phyloP scores from a whole-genome alignment of 2,113 vertebrate species.

The Athene noctua region DNA sequence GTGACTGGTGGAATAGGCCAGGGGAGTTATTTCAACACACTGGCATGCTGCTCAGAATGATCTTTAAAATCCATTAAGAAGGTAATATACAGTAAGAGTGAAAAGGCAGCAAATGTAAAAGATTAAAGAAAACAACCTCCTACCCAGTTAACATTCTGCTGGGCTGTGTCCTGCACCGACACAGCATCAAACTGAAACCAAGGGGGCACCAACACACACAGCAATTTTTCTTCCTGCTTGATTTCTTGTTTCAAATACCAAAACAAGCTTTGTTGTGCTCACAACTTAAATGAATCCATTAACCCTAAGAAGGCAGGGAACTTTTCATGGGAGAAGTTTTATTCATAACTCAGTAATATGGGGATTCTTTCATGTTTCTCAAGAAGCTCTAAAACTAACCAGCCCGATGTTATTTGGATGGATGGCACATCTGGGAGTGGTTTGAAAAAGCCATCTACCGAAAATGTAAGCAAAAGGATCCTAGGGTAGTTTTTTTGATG shows the following conservation, averaged over 20 bases:
- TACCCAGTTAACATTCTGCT: not conserved
- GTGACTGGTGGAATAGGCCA: not conserved
- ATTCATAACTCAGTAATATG: not conserved
- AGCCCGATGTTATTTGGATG: not conserved
- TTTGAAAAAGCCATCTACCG: not conserved
- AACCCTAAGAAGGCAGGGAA: not conserved
- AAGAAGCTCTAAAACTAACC: not conserved
- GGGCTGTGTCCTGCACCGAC: not conserved
- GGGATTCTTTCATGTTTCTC: not conserved
- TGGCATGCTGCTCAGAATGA: not conserved
- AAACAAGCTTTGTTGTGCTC: not conserved
- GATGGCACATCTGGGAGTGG: not conserved
- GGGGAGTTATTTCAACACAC: constrained; percentile 2
- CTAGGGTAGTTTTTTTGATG: not conserved
- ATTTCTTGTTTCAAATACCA: not conserved
- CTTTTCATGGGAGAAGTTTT: not conserved
- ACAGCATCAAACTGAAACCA: constrained; percentile 26
- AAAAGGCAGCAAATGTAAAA: not conserved
- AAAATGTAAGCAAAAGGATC: not conserved
- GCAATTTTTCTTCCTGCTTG: not conserved
- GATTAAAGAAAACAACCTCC: constrained; percentile 10
- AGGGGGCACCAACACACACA: constrained; percentile 11
- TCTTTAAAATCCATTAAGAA: constrained; percentile 33
- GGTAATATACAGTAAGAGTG: not conserved
- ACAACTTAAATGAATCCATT: not conserved